phyloP scores from a whole-genome alignment of 2,113 vertebrate genomes.

The Zapus hudsonius region DNA sequence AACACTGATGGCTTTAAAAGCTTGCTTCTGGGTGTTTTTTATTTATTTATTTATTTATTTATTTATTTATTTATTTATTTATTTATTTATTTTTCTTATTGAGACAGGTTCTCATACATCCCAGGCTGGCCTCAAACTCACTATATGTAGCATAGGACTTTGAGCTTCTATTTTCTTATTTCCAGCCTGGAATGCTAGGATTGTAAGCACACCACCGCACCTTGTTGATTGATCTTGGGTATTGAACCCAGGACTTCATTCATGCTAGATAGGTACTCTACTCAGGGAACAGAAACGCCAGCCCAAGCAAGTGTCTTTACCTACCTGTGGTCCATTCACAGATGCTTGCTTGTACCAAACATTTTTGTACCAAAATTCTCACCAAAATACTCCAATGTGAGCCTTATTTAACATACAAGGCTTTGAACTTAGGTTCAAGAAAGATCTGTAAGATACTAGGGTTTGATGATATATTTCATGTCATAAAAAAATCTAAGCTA shows the following conservation, averaged over 20 bases:
- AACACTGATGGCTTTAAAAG: neutral
- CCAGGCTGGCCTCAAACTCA: neutral
- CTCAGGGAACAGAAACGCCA: rapidly evolving
- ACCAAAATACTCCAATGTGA: neutral
- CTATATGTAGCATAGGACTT: no score
- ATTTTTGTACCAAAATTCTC: neutral
- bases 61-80: no score
- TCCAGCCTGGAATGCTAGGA: neutral
- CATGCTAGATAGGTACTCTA: neutral
- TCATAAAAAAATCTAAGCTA: neutral
- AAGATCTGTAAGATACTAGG: neutral
- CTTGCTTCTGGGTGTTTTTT: neutral
- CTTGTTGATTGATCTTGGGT: neutral
- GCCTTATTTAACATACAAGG: neutral
- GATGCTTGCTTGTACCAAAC: neutral
- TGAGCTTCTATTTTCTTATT: neutral
- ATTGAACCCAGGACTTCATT: neutral
- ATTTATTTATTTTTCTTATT: neutral
- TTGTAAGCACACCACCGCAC: neutral
- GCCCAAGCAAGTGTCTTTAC: neutral
- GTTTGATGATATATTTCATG: neutral
- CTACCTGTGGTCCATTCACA: neutral
- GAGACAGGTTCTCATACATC: no score
- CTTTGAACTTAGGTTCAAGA: neutral
- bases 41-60: no score